These are phyloP conservation scores for Toxostoma redivivum DNA, from an alignment of 2,113 vertebrate genomes.

Conservation along the genomic window DNA sequence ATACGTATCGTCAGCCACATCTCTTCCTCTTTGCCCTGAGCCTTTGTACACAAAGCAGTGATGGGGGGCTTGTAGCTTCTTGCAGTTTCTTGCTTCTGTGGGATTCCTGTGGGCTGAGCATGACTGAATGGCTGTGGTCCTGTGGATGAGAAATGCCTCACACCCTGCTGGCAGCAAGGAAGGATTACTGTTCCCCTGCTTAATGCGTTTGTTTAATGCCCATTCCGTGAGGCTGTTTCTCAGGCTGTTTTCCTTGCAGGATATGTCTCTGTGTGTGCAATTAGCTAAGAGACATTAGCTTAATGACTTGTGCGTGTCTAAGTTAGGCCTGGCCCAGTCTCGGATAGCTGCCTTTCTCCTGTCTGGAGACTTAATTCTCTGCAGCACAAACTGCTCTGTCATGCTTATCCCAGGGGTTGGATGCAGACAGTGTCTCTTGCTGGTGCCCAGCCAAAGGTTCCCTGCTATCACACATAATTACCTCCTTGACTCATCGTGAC, in stretches of 20 bases:
- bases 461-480: constrained; percentile 21
- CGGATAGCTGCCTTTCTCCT: constrained; percentile 5
- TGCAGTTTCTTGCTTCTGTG: constrained; percentile 43
- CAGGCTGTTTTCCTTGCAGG: constrained; percentile 31
- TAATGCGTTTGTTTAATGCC: neutral
- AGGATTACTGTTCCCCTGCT: constrained; percentile 6
- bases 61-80: constrained; percentile 18
- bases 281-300: constrained; percentile 40
- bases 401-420: neutral
- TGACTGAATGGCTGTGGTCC: neutral
- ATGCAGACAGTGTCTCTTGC: neutral
- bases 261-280: constrained; percentile 8
- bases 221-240: constrained; percentile 10
- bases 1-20: neutral
- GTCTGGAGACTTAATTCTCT: constrained; percentile 8
- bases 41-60: neutral
- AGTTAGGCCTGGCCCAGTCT: neutral
- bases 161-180: neutral
- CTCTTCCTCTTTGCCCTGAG: constrained; percentile 11
- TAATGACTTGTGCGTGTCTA: constrained; percentile 41
- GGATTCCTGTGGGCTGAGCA: constrained; percentile 27
- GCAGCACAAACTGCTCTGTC: constrained; percentile 29
- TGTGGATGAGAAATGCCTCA: constrained; percentile 40
- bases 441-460: constrained; percentile 17
- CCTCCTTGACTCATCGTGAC: constrained; percentile 4